Percentiles rank a stretch among this genome's conserved stretches.
These are phyloP conservation scores for Acheta domesticus DNA, from an alignment of 2,888 invertebrate species.

Conservation along the genomic window DNA sequence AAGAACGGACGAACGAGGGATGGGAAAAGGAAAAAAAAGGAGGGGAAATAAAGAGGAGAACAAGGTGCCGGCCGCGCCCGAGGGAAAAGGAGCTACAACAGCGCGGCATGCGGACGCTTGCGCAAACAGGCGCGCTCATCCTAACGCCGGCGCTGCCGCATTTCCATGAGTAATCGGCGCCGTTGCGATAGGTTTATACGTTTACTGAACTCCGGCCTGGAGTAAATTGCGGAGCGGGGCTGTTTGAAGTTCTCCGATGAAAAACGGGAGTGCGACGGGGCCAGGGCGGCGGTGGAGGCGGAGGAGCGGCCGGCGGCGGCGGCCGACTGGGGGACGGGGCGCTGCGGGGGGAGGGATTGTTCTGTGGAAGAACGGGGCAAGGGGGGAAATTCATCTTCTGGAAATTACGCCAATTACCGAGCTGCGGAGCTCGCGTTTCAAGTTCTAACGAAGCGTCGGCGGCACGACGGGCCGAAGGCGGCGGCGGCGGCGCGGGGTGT, in stretches of 20 bases:
- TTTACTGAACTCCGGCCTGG: slow-evolving; percentile 18
- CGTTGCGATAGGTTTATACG: slow-evolving; percentile 1
- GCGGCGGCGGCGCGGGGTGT: too few species aligned
- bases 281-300: background rate
- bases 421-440: slow-evolving; percentile 1
- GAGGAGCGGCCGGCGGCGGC: background rate
- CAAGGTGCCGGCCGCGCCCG: background rate
- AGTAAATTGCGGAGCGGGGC: slow-evolving; percentile 10
- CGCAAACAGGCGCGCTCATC: background rate
- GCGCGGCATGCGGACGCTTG: background rate
- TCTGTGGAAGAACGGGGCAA: background rate
- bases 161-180: background rate
- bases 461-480: background rate
- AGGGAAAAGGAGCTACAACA: background rate
- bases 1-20: background rate
- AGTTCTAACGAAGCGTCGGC: background rate
- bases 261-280: slow-evolving; percentile 18
- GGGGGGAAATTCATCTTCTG: slow-evolving; percentile 18
- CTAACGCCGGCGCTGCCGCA: background rate
- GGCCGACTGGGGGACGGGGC: background rate
- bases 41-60: background rate
- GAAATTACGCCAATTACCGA: slow-evolving; percentile 18
- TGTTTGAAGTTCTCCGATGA: slow-evolving; percentile 18
- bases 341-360: background rate
- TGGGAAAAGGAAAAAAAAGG: background rate